Base-by-base conservation (phyloP, 2,113 vertebrate species). In the Madoqua kirkii region DNA sequence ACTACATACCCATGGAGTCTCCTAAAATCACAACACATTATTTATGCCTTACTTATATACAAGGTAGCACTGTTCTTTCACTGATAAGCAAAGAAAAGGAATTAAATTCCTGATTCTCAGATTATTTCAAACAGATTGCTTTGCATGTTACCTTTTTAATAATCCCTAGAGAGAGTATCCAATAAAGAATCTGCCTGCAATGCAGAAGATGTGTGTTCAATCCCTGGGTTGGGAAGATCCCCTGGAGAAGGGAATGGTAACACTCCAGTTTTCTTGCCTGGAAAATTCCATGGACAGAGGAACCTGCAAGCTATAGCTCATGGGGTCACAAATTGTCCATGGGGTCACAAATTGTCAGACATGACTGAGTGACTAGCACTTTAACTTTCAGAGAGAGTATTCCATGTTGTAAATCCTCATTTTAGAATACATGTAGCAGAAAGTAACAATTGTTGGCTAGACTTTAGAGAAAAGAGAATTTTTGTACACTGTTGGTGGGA, bases 51-150 rank as follows among this genome's bases (percentile, higher is more conserved):
- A 12, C 2, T 3, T 33, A 43, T 52, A 50, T 12, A 78, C 64
- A 12, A 57, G 84, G 40, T 36, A 85, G 15, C 33, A 96, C 48
- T 40, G 7, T 60, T 54, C 25, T 93, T 84, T 85, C 48, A 64
- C 31, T 88, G 50, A 45, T 57, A 67, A 67, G 71, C 50, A 87
- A 67, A 91, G 36, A 71, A 81, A 91, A 87, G 9, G 31, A 23
- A 74, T 88, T 67, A 86, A 89, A 31, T 83, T 90, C 89, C 19
- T 87, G 36, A 82, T n/a, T 48, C 11, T 14, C 40, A 57, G 25
- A 92, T 10, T 93, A 36, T 94, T 96, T 96, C 55, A 40, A 81
- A 92, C 33, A 92, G 17, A 93, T 89, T 84, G 17, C 4, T 93
- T 71, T 45, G 7, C 14, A 60, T 89, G 15, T 45, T 82, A 52